phyloP scores from a whole-genome alignment of 2,113 vertebrate genomes.

The Daboia siamensis region DNA sequence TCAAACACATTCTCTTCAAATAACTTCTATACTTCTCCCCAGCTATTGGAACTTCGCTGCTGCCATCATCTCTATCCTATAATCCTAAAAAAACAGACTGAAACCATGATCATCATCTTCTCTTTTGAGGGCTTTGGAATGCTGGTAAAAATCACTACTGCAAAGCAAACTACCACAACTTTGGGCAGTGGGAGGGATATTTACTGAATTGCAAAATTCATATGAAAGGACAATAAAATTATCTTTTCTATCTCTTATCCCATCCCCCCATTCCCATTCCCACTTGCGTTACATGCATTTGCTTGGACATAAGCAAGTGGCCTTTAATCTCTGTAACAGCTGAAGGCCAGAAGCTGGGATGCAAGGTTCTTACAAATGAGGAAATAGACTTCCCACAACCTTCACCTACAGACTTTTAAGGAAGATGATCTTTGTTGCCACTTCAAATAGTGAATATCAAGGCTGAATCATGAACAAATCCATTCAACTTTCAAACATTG shows the following conservation, averaged over 20 bases:
- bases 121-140: background rate
- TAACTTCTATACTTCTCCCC: background rate
- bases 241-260: background rate
- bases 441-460: too few relatives aligned
- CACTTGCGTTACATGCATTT: background rate
- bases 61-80: background rate
- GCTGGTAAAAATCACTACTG: background rate
- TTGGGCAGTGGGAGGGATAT: background rate
- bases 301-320: too few relatives aligned
- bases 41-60: background rate
- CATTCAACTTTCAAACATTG: background rate
- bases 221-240: background rate
- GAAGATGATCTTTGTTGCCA: too few relatives aligned
- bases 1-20: background rate
- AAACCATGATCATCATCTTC: background rate
- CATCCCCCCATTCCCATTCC: background rate
- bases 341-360: too few relatives aligned
- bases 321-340: too few relatives aligned
- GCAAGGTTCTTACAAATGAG: too few relatives aligned
- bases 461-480: too few relatives aligned
- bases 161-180: background rate
- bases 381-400: too few relatives aligned
- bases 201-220: background rate
- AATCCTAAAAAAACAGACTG: background rate
- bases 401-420: too few relatives aligned